Evolutionary conservation across 2,797 vertebrate species (phyloP).

Genomic region (Cuculus canorus): DNA sequence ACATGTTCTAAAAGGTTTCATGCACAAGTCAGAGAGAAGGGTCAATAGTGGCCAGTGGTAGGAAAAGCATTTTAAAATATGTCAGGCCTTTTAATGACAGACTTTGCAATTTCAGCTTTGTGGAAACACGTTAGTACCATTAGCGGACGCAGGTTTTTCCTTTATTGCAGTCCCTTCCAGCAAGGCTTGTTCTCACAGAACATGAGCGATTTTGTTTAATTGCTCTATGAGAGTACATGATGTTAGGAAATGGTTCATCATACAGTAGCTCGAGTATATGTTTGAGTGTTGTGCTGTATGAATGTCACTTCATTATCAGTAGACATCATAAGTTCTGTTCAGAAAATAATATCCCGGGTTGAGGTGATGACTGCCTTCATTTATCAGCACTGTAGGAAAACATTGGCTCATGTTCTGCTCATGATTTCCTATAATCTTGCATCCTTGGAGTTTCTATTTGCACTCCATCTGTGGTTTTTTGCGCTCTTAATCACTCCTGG

Average conservation of each 20-base stretch:
- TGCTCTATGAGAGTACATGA: neutral
- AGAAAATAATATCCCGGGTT: neutral
- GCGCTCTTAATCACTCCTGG: neutral
- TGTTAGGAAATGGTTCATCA: neutral
- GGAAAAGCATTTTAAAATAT: neutral
- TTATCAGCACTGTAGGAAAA: neutral
- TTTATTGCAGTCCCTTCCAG: neutral
- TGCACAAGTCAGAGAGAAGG: neutral
- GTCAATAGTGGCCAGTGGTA: neutral
- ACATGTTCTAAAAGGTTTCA: neutral
- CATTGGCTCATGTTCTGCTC: neutral
- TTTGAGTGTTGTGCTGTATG: neutral
- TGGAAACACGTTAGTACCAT: neutral
- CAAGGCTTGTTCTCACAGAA: neutral
- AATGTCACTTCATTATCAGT: neutral
- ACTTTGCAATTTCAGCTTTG: neutral
- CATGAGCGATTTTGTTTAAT: neutral
- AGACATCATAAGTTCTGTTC: neutral
- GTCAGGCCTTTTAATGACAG: neutral
- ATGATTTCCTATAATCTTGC: neutral
- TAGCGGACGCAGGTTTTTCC: neutral
- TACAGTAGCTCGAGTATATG: neutral
- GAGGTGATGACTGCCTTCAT: neutral
- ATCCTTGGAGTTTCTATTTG: neutral
- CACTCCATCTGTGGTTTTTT: neutral